A percentile compares a stretch with the other conserved stretches of the same genome.
Conservation (phyloP, 2,888 invertebrate species). For the Nemapogon koenigi region DNA sequence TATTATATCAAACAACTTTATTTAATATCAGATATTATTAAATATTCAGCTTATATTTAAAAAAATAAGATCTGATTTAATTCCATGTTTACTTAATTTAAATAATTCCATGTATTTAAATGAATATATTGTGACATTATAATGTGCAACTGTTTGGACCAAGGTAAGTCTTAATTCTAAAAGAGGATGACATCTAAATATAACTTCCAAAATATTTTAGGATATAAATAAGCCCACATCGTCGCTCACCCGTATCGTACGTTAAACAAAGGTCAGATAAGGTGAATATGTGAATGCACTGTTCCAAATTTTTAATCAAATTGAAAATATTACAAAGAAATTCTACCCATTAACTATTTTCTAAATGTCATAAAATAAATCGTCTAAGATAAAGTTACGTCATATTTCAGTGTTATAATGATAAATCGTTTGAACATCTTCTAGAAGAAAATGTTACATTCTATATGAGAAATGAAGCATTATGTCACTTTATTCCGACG, state of each 20-base stretch:
- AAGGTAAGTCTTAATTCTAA: background rate
- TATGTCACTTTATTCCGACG: constrained; percentile 12
- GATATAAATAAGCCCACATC: too few species aligned
- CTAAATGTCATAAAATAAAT: too few species aligned
- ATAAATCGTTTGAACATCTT: too few species aligned
- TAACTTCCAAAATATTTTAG: too few species aligned
- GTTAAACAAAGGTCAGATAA: too few species aligned
- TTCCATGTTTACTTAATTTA: background rate
- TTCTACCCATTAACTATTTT: too few species aligned
- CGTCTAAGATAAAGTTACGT: too few species aligned
- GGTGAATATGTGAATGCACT: too few species aligned
- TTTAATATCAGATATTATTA: background rate
- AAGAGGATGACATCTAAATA: background rate
- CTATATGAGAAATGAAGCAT: constrained; percentile 8
- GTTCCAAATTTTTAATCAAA: too few species aligned
- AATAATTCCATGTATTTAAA: background rate
- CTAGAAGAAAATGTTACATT: constrained; percentile 7
- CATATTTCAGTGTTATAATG: too few species aligned
- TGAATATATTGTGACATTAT: background rate
- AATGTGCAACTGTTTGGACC: background rate
- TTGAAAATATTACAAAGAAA: too few species aligned
- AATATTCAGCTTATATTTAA: background rate
- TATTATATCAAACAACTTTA: background rate
- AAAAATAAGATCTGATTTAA: background rate
- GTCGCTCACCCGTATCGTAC: too few species aligned